Base-by-base conservation (phyloP, 2,888 invertebrate species). In the Abrostola triplasia region DNA sequence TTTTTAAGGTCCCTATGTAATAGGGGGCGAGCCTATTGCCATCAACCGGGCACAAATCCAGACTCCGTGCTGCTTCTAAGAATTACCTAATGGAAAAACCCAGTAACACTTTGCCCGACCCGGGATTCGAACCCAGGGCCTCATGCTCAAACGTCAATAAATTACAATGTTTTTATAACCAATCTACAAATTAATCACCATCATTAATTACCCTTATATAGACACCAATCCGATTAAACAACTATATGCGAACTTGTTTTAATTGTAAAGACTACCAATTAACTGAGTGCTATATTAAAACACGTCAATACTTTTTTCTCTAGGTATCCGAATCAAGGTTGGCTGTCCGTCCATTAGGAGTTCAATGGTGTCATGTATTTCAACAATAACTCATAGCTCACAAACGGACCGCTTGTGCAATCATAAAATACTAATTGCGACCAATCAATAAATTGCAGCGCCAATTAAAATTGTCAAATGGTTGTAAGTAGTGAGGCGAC, bases 261-360 rank as follows among this genome's bases (percentile, higher is more conserved):
- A 76, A 76, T 66, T 76, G 60, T 42, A 57, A 65, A 75, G 51
- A 53, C 65, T 52, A 56, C 72, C 57, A 60, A 76, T 71, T 72
- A 47, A 76, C 76, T 59, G 60, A 60, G 41, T 48, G 50, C 72
- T 72, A 71, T 76, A 65, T 75, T 76, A 49, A 71, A 57, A 70
- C 59, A 60, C 54, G 48, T 76, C 54, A 58, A 71, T 72, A 70
- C 40, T 71, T 76, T 75, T 71, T 76, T 76, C 57, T 38, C 40
- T 51, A 40, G 36, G 56, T 52, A 64, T 52, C 53, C 59, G 48
- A 75, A 75, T 75, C 64, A 64, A 75, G 48, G 9, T 53, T 60
- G 79, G 76, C 75, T 75, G 58, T 47, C 59, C 74, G 70, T 71
- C 76, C 40, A 74, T 73, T 75, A 59, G 13, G 24, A 36, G 38